Evolutionary conservation across 2,797 vertebrate species (phyloP).

Genomic region (Somateria mollissima): DNA sequence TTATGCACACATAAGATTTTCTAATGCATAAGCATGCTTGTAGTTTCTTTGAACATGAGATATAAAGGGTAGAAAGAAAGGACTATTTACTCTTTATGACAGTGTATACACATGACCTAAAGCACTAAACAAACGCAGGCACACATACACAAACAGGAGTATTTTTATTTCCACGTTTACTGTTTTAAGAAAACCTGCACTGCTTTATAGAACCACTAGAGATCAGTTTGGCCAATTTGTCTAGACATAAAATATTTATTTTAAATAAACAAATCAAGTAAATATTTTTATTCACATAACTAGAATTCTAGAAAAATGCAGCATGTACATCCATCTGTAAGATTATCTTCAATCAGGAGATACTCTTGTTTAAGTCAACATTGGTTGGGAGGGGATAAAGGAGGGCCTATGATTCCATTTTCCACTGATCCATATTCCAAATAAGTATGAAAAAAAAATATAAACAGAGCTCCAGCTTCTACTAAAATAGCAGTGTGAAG

Average conservation of each 20-base stretch:
- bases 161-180: neutral
- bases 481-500: neutral
- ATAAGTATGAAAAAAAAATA: neutral
- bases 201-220: neutral
- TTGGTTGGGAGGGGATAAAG: neutral
- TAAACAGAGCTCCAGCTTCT: neutral
- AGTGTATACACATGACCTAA: neutral
- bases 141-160: neutral
- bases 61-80: neutral
- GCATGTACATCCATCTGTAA: neutral
- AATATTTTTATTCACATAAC: neutral
- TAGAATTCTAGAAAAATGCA: neutral
- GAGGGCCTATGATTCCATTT: neutral
- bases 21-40: neutral
- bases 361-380: neutral
- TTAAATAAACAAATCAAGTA: neutral
- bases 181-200: neutral
- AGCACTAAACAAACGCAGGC: neutral
- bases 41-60: neutral
- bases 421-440: neutral
- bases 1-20: neutral
- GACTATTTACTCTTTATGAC: neutral
- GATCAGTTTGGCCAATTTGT: neutral
- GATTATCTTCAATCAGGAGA: neutral
- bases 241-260: neutral